Conservation (phyloP, 2,888 invertebrate genomes). For the Cosmopolites sordidus region DNA sequence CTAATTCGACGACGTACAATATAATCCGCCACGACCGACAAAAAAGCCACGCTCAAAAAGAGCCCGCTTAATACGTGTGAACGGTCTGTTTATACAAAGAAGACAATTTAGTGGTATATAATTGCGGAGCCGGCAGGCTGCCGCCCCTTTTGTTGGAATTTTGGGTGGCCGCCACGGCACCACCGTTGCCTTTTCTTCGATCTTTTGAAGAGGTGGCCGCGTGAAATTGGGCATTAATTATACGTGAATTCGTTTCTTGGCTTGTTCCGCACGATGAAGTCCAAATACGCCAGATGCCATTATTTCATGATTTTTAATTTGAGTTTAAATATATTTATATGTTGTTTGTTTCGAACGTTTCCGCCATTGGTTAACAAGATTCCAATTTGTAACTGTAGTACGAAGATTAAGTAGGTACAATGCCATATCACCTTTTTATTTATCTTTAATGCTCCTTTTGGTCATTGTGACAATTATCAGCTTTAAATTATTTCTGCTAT, state of each 20-base stretch:
- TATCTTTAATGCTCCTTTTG: too few species aligned
- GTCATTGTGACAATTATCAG: too few species aligned
- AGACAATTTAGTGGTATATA: slow-evolving; percentile 25
- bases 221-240: slow-evolving; percentile 37
- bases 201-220: slow-evolving; percentile 30
- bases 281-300: slow-evolving; percentile 12
- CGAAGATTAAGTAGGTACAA: too few species aligned
- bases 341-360: neutral
- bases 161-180: slow-evolving; percentile 30
- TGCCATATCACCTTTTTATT: too few species aligned
- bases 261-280: slow-evolving; percentile 16
- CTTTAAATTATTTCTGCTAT: too few species aligned
- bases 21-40: neutral
- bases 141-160: slow-evolving; percentile 31
- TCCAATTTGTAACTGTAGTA: too few species aligned
- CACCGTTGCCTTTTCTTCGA: slow-evolving; percentile 1
- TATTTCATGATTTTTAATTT: slow-evolving; percentile 8
- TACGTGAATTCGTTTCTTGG: slow-evolving; percentile 21
- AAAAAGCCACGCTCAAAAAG: neutral
- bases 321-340: neutral
- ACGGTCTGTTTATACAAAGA: slow-evolving; percentile 31
- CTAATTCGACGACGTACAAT: neutral
- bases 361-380: neutral
- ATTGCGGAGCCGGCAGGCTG: slow-evolving; percentile 19
- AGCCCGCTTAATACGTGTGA: slow-evolving; percentile 29